These are phyloP conservation scores for Bhutanitis thaidina DNA, from an alignment of 2,888 invertebrate species.

Conservation along the genomic window DNA sequence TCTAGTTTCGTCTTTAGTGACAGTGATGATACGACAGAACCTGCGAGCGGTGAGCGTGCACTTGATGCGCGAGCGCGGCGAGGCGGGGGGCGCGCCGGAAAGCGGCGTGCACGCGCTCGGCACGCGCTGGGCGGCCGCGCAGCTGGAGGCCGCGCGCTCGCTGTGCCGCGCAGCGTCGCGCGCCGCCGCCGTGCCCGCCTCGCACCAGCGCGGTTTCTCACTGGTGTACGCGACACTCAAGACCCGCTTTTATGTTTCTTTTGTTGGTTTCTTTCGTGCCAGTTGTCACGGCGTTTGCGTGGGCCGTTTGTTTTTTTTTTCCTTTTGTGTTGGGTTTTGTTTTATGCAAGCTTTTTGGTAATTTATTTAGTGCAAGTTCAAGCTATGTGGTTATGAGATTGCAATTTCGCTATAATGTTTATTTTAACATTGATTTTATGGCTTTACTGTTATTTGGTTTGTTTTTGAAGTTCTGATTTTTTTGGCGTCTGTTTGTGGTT, in stretches of 20 bases:
- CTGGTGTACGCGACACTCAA: conserved; percentile 81
- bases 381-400: background rate
- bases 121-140: conserved; percentile 89
- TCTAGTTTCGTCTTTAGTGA: background rate
- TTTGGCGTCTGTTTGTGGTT: no score
- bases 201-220: conserved; percentile 87
- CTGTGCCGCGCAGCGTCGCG: conserved; percentile 87
- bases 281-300: conserved; percentile 16
- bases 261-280: conserved; percentile 21
- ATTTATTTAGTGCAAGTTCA: background rate
- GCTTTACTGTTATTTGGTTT: no score
- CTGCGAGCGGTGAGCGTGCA: conserved; percentile 92
- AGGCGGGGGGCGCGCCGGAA: conserved; percentile 71
- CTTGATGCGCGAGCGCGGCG: conserved; percentile 82
- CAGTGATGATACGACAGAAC: conserved; percentile 75
- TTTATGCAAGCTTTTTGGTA: background rate
- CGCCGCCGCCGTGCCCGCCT: conserved; percentile 83
- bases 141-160: conserved; percentile 88
- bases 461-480: no score
- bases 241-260: conserved; percentile 17
- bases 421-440: no score
- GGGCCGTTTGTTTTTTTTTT: conserved; percentile 16
- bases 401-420: background rate
- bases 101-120: conserved; percentile 87
- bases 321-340: conserved; percentile 5